Percentiles rank a stretch among this genome's conserved stretches.
phyloP scores from a whole-genome alignment of 2,888 invertebrate species.

The Nasonovia ribisnigri region DNA sequence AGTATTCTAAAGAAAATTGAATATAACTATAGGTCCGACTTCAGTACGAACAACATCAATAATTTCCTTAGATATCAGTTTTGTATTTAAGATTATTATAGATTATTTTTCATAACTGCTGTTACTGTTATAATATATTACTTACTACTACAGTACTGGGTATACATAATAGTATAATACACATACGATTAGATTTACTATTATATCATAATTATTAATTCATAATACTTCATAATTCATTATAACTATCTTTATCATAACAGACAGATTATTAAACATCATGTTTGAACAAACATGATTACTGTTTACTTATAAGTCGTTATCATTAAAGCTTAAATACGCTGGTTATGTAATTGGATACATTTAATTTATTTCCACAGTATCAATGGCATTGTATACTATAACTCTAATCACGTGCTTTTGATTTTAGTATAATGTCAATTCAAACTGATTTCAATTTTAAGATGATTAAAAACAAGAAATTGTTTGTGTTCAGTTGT shows the following conservation, averaged over 20 bases:
- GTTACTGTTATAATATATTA: neutral
- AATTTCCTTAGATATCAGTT: neutral
- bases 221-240: neutral
- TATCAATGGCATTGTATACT: neutral
- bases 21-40: neutral
- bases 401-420: constrained; percentile 20
- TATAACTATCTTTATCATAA: neutral
- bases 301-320: neutral
- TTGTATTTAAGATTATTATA: neutral
- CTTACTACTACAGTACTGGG: neutral
- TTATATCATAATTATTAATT: neutral
- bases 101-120: neutral
- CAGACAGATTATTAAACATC: constrained; percentile 18
- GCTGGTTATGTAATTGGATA: neutral
- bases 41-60: neutral
- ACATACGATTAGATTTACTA: neutral
- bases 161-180: neutral
- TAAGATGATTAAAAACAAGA: neutral
- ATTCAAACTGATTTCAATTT: neutral
- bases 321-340: constrained; percentile 21
- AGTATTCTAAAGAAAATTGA: neutral
- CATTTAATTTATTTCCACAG: neutral
- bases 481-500: neutral
- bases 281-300: neutral
- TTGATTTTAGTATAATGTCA: neutral